Conservation (phyloP, 2,113 vertebrate genomes). For the Sapayoa aenigma region DNA sequence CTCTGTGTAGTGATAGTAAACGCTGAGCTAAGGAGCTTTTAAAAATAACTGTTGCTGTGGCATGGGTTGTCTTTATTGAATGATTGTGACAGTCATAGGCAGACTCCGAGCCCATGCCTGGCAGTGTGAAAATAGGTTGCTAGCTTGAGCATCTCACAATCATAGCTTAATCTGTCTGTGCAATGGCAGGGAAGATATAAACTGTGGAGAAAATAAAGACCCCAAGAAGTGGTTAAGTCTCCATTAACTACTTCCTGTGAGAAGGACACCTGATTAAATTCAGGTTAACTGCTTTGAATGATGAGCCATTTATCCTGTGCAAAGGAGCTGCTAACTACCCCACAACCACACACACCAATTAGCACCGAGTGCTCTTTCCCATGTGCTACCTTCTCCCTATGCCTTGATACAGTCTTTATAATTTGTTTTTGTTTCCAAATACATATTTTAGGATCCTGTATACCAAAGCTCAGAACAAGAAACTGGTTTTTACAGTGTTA, state of each 20-base stretch:
- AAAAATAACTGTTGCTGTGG: background rate
- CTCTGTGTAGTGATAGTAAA: background rate
- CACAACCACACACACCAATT: fast-evolving
- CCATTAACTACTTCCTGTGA: background rate
- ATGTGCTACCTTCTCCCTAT: background rate
- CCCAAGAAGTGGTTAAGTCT: background rate
- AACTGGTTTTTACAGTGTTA: background rate
- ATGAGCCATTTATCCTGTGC: background rate
- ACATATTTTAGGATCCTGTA: background rate
- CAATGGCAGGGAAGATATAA: background rate
- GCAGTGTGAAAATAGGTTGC: background rate
- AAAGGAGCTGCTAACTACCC: fast-evolving
- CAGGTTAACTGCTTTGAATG: background rate
- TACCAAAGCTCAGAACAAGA: background rate
- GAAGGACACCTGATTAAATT: background rate
- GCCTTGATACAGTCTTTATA: background rate
- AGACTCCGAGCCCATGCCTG: background rate
- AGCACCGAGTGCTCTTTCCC: background rate
- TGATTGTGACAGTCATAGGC: background rate
- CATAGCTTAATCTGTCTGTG: background rate
- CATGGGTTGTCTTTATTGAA: background rate
- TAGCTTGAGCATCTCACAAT: background rate
- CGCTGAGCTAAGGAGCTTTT: background rate
- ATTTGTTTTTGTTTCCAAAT: background rate
- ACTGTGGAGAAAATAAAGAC: background rate